Conservation (phyloP, 2,797 vertebrate species). For the Nyctibius grandis region DNA sequence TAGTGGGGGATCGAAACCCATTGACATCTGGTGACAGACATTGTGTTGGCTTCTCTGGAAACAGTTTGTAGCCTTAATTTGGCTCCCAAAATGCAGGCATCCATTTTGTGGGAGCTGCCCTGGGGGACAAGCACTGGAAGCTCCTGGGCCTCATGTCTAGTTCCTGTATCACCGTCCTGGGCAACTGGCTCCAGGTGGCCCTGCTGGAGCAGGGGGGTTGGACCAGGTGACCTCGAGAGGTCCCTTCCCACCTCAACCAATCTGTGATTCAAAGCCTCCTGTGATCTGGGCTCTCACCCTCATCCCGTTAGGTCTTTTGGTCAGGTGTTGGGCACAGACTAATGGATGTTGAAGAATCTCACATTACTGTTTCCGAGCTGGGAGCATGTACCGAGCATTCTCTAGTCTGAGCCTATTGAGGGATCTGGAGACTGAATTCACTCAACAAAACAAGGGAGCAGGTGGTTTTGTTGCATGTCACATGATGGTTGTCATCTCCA, state of each 20-base stretch:
- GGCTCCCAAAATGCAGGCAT: neutral
- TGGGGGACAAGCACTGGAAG: neutral
- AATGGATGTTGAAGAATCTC: too few relatives aligned
- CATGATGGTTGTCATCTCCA: neutral
- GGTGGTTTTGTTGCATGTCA: neutral
- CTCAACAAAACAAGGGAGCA: neutral
- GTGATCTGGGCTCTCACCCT: neutral
- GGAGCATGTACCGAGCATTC: neutral
- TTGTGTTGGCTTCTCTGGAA: neutral
- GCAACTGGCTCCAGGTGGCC: neutral
- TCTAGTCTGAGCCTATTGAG: neutral
- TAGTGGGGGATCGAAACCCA: neutral
- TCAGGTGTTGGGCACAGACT: neutral
- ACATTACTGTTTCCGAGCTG: neutral
- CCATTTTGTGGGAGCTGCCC: neutral
- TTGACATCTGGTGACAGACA: neutral
- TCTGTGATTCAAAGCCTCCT: neutral
- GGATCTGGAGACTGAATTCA: neutral
- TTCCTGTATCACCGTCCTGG: accelerated
- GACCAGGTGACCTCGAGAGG: neutral
- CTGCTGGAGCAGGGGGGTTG: neutral
- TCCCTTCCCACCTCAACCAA: neutral
- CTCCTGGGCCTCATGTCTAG: neutral
- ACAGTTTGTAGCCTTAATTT: neutral
- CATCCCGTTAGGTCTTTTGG: neutral